Base-by-base conservation (phyloP, 2,888 invertebrate species). In the Leistus spinibarbis region DNA sequence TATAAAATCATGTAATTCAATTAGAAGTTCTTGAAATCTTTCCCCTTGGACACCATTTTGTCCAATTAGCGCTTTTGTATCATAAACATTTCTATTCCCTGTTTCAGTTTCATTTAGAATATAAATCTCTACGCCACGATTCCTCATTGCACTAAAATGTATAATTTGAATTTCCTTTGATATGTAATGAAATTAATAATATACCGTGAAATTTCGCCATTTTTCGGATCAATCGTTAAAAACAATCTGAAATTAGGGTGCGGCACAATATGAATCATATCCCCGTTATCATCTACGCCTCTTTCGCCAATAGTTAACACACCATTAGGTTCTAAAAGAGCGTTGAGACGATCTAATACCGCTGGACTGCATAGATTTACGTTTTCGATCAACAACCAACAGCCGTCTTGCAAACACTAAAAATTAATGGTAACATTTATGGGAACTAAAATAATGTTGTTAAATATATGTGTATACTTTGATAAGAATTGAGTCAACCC, bases 291-390 rank as follows among this genome's bases (percentile, higher is more conserved):
- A 76, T 88, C 88, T 23, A 94, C 93, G 2, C 99, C 98, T 80
- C 97, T 90, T 87, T 99, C 99, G 1, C 96, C 95, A 76, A 99
- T 91, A 71, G 92, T 91, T 3, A 99, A 88, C 0, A 92, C 91
- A 0, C 99, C 99, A 79, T 93, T 91, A 0, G 96, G 95, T 86
- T 99, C 99, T 80, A 99, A 88, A 7, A 99, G 89, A 0, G 95
- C 95, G 88, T 99, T 99, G 16, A 99, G 88, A 79, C 99, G 91
- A 85, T 99, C 99, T 80, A 99, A 86, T 9, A 99, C 97, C 7
- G 99, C 98, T 0, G 99, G 92, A 79, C 97, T 96, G 83, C 98
- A 98, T 71, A 98, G 90, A 87, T 99, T 98, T 0, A 97, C 98
- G 85, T 98, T 97, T 85, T 97, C 96, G 75, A 97, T 86, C 65